Conservation (phyloP, 2,113 vertebrate species). For the Hypanus sabinus region DNA sequence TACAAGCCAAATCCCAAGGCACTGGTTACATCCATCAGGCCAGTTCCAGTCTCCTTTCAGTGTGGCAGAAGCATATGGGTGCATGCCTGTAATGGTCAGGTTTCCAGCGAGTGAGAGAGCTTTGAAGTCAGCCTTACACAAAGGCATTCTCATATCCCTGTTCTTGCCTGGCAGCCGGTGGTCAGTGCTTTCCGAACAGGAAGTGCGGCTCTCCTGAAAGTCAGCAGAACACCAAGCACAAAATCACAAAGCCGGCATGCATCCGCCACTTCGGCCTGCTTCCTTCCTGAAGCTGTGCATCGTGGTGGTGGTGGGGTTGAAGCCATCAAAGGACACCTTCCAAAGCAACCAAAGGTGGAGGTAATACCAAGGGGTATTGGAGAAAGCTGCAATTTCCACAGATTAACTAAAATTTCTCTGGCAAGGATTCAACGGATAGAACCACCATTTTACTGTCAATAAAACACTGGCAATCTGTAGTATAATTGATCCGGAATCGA, state of each 20-base stretch:
- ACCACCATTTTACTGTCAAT: slow-evolving; percentile 19
- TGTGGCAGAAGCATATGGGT: not conserved
- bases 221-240: not conserved
- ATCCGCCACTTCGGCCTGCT: not conserved
- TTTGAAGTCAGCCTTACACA: not conserved
- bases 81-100: not conserved
- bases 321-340: not conserved
- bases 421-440: not conserved
- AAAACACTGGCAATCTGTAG: not conserved
- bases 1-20: not conserved
- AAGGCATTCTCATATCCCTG: not conserved
- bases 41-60: not conserved
- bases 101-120: not conserved
- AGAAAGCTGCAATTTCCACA: not conserved
- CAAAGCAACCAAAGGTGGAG: not conserved
- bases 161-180: not conserved
- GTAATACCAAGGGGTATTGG: not conserved
- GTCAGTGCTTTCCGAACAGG: not conserved
- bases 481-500: slow-evolving; percentile 9
- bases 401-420: not conserved
- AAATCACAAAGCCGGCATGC: not conserved
- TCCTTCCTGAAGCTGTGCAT: not conserved
- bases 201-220: not conserved
- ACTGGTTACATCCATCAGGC: not conserved
- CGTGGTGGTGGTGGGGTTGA: not conserved